Evolutionary conservation across 2,888 invertebrate species (phyloP).

Genomic region (Isoperla grammatica): DNA sequence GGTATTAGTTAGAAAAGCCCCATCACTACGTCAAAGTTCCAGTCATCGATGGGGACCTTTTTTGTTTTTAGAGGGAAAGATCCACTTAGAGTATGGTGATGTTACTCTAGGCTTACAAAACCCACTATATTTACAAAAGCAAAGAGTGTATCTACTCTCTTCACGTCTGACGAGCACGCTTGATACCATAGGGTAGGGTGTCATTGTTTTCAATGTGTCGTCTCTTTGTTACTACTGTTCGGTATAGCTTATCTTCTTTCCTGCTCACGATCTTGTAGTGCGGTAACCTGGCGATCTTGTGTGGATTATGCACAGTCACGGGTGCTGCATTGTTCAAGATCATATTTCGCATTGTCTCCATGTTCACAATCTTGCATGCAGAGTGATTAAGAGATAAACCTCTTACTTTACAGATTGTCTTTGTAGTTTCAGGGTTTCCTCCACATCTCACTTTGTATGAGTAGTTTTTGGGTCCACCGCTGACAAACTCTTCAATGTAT

Average conservation of each 20-base stretch:
- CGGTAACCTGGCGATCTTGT: neutral
- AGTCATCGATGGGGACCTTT: too few relatives aligned
- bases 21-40: too few relatives aligned
- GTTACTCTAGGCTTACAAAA: too few relatives aligned
- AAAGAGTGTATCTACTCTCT: too few relatives aligned
- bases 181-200: neutral
- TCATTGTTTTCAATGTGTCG: neutral
- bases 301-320: neutral
- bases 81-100: too few relatives aligned
- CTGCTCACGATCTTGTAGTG: constrained; percentile 2
- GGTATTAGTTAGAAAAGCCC: too few relatives aligned
- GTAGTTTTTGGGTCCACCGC: constrained; percentile 41
- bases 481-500: constrained; percentile 38
- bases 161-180: too few relatives aligned
- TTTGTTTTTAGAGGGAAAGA: too few relatives aligned
- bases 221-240: neutral
- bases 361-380: neutral
- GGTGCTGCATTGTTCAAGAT: neutral
- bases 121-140: too few relatives aligned
- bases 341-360: constrained; percentile 6
- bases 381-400: constrained; percentile 33
- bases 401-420: constrained; percentile 33
- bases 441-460: constrained; percentile 32
- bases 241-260: neutral
- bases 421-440: neutral